Evolutionary conservation across 1,140 invertebrate genomes (phyloP), one percentile per base, ranked within the genome.

Genomic region (Sinella curviseta): DNA sequence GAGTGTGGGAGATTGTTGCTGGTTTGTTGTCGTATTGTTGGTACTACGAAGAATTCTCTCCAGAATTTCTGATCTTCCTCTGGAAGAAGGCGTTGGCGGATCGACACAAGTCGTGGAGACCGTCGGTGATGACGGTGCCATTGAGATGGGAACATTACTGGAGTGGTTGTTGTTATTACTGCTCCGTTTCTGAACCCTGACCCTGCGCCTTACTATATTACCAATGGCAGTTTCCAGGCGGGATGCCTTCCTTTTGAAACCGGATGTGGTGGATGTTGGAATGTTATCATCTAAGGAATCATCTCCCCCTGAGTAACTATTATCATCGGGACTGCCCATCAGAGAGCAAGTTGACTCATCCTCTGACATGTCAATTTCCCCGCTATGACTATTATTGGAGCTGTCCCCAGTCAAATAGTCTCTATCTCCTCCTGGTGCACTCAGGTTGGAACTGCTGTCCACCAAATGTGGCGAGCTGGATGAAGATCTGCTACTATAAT

Each of bases 261-360:
- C 65, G 26, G 65, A 70, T 12, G 65, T 70, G 2, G 65, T 70
- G 2, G 65, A 70, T 31, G 65, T 70, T 70, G 65, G 65, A 70
- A 70, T 70, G 65, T 70, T 70, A 70, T 70, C 65, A 70, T 70
- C 65, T 14, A 33, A 3, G 14, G 26, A 70, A 12, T 70, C 65
- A n/a, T 60, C 55, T 24, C 28, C 26, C 24, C 65, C 65, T 3
- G 55, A 12, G 3, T 12, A 70, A 24, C 65, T 31, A 8, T 8
- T 24, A 12, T 12, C 26, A 16, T 4, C 26, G 24, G 26, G 8
- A 33, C 65, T 70, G 12, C 26, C 31, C 57, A 60, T 60, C 57
- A 60, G 39, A 48, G 4, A 48, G n/a, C 39, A 12, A 17, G 24
- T n/a, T 60, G 24, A 17, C 57, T 60, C 57, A 48, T 48, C 39